Evolutionary conservation across 1,140 invertebrate genomes (phyloP), one percentile per base, ranked within the genome.

Genomic region (Atta cephalotes): DNA sequence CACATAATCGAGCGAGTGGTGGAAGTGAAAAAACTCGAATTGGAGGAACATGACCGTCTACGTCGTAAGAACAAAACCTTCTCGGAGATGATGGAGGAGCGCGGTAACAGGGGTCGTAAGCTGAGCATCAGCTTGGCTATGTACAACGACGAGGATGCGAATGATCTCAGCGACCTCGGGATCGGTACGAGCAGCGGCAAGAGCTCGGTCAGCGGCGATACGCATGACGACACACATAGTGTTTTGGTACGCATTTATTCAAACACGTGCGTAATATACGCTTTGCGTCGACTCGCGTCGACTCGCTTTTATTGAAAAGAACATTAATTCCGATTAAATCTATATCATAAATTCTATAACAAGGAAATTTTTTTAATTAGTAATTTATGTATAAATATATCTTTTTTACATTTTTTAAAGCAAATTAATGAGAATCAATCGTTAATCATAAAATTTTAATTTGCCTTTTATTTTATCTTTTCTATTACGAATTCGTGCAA

Each of bases 41-140:
- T 97, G 92, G 97, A 98, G 94, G 97, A 98, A 92, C 96, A 97
- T 93, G 97, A 96, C 95, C 96, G 96, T 92, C 96, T 96, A 88
- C 96, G 97, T 92, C 96, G 96, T 93, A 97, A 97, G 94, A 97
- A 97, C 93, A 99, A 99, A 96, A 99, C 98, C 60, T 99, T 99
- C 96, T 98, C 97, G 93, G 98, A 99, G 95, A 99, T 99, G 97
- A 97, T 98, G 96, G 97, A 98, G 94, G 98, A 98, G 94, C 97
- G 98, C 97, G 95, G 94, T 80, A 96, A 92, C 87, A 94, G 96
- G 65, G 95, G 95, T 68, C 94, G 95, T 39, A 96, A 96, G 89
- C 93, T 96, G 76, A 96, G 94, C 88, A 95, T 96, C 92, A 97
- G 96, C 85, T 93, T 97, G 78, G 96, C 96, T 3, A 95, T 97